phyloP scores from a whole-genome alignment of 2,888 invertebrate genomes.

The Parasteatoda lunata region DNA sequence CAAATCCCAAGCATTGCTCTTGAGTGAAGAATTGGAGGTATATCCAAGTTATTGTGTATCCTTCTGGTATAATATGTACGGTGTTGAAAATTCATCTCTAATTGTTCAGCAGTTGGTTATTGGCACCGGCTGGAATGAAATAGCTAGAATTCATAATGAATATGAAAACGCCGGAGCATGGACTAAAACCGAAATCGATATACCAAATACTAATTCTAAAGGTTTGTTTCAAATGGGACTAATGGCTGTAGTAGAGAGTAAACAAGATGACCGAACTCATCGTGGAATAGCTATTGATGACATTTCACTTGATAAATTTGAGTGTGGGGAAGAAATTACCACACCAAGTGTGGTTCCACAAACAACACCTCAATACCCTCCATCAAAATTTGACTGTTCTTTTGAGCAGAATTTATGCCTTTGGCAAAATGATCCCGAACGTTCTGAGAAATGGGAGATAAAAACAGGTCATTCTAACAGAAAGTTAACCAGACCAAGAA shows the following conservation, averaged over 20 bases:
- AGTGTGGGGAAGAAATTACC: slow-evolving; percentile 45
- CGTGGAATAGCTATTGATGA: slow-evolving; percentile 69
- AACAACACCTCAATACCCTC: slow-evolving; percentile 37
- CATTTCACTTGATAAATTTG: slow-evolving; percentile 36
- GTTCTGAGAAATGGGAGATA: slow-evolving; percentile 34
- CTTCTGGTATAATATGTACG: slow-evolving; percentile 63
- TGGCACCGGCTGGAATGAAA: slow-evolving; percentile 55
- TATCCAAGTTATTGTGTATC: slow-evolving; percentile 57
- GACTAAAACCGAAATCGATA: slow-evolving; percentile 50
- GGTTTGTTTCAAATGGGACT: slow-evolving; percentile 63
- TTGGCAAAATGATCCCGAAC: slow-evolving; percentile 43
- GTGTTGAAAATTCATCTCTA: slow-evolving; percentile 49
- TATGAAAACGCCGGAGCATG: slow-evolving; percentile 33
- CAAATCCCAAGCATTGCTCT: slow-evolving; percentile 41
- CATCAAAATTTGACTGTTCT: slow-evolving; percentile 55
- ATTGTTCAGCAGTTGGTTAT: slow-evolving; percentile 42
- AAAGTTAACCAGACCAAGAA: slow-evolving; percentile 49
- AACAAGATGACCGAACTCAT: slow-evolving; percentile 33
- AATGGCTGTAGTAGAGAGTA: slow-evolving; percentile 18
- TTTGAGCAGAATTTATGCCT: slow-evolving; percentile 65
- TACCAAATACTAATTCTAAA: slow-evolving; percentile 35
- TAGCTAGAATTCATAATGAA: slow-evolving; percentile 19
- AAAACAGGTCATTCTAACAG: slow-evolving; percentile 52
- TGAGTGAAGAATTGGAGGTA: slow-evolving; percentile 66
- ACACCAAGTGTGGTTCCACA: slow-evolving; percentile 35